Conservation (phyloP, 2,113 vertebrate species). For the Ptilonorhynchus violaceus region DNA sequence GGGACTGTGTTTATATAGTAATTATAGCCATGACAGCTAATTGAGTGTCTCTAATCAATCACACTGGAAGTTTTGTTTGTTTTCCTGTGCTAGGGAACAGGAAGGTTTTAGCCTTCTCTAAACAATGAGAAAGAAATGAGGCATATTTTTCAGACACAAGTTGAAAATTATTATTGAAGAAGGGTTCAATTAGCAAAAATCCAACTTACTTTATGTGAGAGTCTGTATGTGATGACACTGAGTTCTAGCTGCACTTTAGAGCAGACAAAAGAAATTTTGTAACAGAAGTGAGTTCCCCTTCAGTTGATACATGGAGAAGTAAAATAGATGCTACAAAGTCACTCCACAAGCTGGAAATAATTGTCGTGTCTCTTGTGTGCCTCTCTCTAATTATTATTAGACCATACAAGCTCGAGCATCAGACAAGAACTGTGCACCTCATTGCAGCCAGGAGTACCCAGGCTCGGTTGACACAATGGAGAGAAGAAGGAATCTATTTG, state of each 20-base stretch:
- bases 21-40: constrained; percentile 63
- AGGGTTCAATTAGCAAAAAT: background rate
- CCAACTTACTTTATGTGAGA: background rate
- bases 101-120: constrained; percentile 48
- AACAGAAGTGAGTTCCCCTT: background rate
- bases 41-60: constrained; percentile 67
- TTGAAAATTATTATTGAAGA: background rate
- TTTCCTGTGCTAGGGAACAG: constrained; percentile 38
- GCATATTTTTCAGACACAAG: constrained; percentile 2
- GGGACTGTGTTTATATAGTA: constrained; percentile 61
- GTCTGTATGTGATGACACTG: background rate
- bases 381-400: background rate
- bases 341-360: background rate
- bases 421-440: background rate
- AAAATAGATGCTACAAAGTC: background rate
- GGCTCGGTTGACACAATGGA: background rate
- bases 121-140: constrained; percentile 16
- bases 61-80: constrained; percentile 61
- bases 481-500: background rate
- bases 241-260: background rate
- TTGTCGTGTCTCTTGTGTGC: background rate
- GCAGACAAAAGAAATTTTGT: background rate
- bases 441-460: background rate
- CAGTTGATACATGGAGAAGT: background rate
- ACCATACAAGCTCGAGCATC: background rate